Evolutionary conservation across 2,888 invertebrate genomes (phyloP), one percentile per base, ranked within the genome.

Genomic region (Tridacna crocea): DNA sequence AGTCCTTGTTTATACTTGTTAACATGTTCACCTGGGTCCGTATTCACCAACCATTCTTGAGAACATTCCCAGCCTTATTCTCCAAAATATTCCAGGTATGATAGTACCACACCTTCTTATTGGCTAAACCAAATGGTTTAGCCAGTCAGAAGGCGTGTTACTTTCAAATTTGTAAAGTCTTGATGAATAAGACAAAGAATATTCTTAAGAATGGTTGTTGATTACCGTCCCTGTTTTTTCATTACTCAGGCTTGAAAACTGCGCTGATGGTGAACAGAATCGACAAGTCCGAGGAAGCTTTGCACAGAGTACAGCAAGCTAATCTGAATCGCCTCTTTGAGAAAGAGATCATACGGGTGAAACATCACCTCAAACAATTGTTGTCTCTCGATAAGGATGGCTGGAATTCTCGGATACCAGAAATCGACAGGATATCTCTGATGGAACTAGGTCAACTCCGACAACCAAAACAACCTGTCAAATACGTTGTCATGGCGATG

Each of bases 401-500:
- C 6, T 85, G 85, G 85, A 81, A 46, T 6, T 72, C 66, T 48
- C 70, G 79, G 6, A 72, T 85, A 8, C 85, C 85, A 13, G 81
- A 83, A 36, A 85, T 85, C n/a, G 79, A 83, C 72, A 51, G 85
- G 55, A 72, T 70, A n/a, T 78, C 85, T 36, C 58, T 85, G 60
- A 77, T 80, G 26, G 85, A 85, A 74, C 65, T 85, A 12, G 72
- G 82, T 51, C 79, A 77, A 47, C 70, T 85, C 19, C 72, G 80
- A 17, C 79, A 79, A 48, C 85, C 85, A 11, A 80, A 79, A 63
- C 60, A 78, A 55, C 82, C 82, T 55, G 77, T 85, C 15, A 55
- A 70, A 12, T 76, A 74, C 22, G 79, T 79, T 13, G 58, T 83
- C 11, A 79, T 73, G 36, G 70, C 80, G 15, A 77, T 85, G 82